Evolutionary conservation across 1,140 invertebrate genomes (phyloP).

Genomic region (Drosophila serrata): DNA sequence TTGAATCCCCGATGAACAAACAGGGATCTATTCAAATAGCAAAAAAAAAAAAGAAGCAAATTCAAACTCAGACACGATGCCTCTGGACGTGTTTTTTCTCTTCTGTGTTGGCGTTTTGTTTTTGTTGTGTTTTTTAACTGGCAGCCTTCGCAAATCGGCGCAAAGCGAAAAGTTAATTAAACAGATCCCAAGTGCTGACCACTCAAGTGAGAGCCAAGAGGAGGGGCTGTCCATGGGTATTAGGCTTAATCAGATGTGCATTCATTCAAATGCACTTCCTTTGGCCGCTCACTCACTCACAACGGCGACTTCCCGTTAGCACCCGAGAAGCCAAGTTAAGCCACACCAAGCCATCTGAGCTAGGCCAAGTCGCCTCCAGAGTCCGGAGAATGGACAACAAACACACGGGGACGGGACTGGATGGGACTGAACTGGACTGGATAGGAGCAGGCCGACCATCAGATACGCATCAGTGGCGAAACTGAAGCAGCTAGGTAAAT

Average conservation of each 20-base stretch:
- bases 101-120: conserved; percentile 34
- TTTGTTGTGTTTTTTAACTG: neutral
- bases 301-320: conserved; percentile 77
- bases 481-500: conserved; percentile 59
- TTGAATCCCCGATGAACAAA: conserved; percentile 18
- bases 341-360: neutral
- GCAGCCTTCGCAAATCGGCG: conserved; percentile 40
- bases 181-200: conserved; percentile 58
- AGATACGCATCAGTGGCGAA: conserved; percentile 76
- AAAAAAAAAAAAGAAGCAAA: conserved; percentile 1
- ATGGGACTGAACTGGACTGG: conserved; percentile 2
- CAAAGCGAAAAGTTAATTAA: conserved; percentile 55
- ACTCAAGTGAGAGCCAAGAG: conserved; percentile 34
- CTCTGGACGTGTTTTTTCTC: conserved; percentile 21
- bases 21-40: conserved; percentile 6
- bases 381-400: neutral
- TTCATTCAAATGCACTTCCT: conserved; percentile 80
- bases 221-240: conserved; percentile 65
- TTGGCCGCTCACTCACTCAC: conserved; percentile 60
- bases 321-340: conserved; percentile 37
- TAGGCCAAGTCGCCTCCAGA: conserved; percentile 10
- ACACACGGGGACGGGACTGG: conserved; percentile 2
- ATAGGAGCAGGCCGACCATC: conserved; percentile 31
- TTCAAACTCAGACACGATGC: neutral
- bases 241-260: conserved; percentile 79